Evolutionary conservation across 1,140 invertebrate species (phyloP).

Genomic region (Cheumatopsyche charites): DNA sequence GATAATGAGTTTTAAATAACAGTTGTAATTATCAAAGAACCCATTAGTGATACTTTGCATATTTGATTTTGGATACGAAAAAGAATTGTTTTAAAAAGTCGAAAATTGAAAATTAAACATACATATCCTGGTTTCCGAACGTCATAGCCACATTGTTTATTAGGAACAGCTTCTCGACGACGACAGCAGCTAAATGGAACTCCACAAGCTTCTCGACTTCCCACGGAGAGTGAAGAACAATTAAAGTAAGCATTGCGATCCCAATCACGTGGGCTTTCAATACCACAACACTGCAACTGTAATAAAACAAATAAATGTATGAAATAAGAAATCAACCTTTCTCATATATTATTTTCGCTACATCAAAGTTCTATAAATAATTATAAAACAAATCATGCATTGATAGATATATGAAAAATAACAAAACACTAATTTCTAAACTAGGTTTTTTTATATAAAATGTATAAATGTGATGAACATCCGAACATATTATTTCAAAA

Average conservation of each 20-base stretch:
- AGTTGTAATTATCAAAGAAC: too few relatives aligned
- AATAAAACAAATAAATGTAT: slow-evolving; percentile 42
- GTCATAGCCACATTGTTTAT: slow-evolving; percentile 88
- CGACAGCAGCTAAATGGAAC: slow-evolving; percentile 97
- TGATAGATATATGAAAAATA: slow-evolving; percentile 33
- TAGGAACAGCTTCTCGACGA: slow-evolving; percentile 71
- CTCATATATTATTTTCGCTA: slow-evolving; percentile 86
- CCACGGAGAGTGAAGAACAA: slow-evolving; percentile 86
- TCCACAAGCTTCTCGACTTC: slow-evolving; percentile 95
- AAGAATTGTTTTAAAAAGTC: too few relatives aligned
- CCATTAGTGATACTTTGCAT: too few relatives aligned
- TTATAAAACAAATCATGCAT: slow-evolving; percentile 55
- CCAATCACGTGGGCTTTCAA: slow-evolving; percentile 95
- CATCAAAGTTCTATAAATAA: slow-evolving; percentile 71
- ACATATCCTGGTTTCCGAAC: slow-evolving; percentile 88
- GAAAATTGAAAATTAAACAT: slow-evolving; percentile 60
- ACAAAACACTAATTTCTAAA: background rate
- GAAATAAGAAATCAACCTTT: too few relatives aligned
- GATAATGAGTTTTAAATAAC: too few relatives aligned
- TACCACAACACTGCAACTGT: slow-evolving; percentile 94
- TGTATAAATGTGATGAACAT: background rate
- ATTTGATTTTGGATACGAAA: too few relatives aligned
- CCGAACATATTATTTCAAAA: background rate
- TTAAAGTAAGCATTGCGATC: slow-evolving; percentile 98
- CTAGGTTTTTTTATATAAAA: background rate